Evolutionary conservation across 1,140 invertebrate species (phyloP), one percentile per base, ranked within the genome.

Genomic region (Alviniconcha marisindica): DNA sequence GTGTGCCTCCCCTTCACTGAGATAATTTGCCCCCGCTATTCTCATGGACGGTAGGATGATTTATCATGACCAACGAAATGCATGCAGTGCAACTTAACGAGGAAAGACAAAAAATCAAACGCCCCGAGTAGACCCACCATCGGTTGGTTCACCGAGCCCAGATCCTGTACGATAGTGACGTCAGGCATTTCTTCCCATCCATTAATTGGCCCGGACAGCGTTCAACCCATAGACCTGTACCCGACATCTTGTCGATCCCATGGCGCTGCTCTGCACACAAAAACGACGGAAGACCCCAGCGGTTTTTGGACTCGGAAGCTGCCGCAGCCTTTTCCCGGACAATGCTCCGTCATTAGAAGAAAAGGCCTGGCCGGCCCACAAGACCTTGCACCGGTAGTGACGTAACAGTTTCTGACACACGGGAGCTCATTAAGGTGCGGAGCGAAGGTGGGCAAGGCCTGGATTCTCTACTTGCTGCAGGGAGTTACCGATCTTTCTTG

Each of bases 391-490:
- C 31, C 36, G 69, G 69, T 40, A 42, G 36, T 71, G 69, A 71
- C 69, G 69, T 71, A 71, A 71, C 36, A 28, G 33, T 18, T 71
- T 28, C 69, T 18, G 69, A 71, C 69, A 18, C 24, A 21, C 69
- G 69, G 69, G 69, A 71, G 69, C 69, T 71, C 69, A 71, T 71
- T 71, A 40, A 71, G 69, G 33, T 10, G 18, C 10, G 33, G 63
- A 24, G 31, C 28, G 18, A 14, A 18, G 36, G n/a, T 33, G 63
- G 31, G 31, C 33, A 14, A 14, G 33, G 44, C 18, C 5, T 48
- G 44, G 7, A 48, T 5, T 48, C 44, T 48, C 7, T 40, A 40
- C 1, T 18, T 40, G 12, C 69, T 12, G 40, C 14, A 33, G 36
- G n/a, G 7, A 71, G 69, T 71, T 71, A 71, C 69, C 33, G 69